Evolutionary conservation across 2,888 invertebrate genomes (phyloP).

Genomic region (Exocentrus adspersus): DNA sequence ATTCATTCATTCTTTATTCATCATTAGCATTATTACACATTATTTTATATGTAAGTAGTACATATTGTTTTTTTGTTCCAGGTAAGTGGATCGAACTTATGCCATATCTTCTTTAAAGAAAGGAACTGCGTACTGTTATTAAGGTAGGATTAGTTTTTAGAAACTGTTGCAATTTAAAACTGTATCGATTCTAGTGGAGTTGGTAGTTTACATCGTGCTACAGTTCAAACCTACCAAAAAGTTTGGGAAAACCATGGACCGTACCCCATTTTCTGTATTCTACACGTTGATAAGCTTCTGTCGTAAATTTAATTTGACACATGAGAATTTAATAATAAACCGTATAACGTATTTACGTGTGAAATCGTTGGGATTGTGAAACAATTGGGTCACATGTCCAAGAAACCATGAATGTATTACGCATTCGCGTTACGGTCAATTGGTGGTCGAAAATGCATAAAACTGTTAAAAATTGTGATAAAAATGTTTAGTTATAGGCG

Average conservation of each 20-base stretch:
- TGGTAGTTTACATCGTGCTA: too few relatives aligned
- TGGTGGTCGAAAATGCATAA: neutral
- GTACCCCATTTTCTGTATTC: too few relatives aligned
- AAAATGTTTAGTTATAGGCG: too few relatives aligned
- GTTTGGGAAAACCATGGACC: too few relatives aligned
- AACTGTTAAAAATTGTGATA: too few relatives aligned
- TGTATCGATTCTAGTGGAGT: too few relatives aligned
- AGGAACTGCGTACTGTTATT: neutral
- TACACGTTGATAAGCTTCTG: too few relatives aligned
- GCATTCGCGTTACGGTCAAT: neutral
- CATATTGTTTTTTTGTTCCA: neutral
- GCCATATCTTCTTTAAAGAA: neutral
- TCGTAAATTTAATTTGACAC: constrained; percentile 4
- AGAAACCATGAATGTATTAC: constrained; percentile 5
- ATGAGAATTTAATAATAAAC: neutral
- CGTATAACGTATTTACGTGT: neutral
- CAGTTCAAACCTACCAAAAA: too few relatives aligned
- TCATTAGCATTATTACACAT: too few relatives aligned
- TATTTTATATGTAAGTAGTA: too few relatives aligned
- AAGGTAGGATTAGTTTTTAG: neutral
- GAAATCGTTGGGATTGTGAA: constrained; percentile 7
- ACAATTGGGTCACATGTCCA: constrained; percentile 17
- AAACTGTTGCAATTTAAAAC: too few relatives aligned
- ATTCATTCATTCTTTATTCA: too few relatives aligned
- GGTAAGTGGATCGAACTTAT: neutral